These are phyloP conservation scores for Synergus laeviventris DNA, from an alignment of 2,888 invertebrate species.

Conservation along the genomic window DNA sequence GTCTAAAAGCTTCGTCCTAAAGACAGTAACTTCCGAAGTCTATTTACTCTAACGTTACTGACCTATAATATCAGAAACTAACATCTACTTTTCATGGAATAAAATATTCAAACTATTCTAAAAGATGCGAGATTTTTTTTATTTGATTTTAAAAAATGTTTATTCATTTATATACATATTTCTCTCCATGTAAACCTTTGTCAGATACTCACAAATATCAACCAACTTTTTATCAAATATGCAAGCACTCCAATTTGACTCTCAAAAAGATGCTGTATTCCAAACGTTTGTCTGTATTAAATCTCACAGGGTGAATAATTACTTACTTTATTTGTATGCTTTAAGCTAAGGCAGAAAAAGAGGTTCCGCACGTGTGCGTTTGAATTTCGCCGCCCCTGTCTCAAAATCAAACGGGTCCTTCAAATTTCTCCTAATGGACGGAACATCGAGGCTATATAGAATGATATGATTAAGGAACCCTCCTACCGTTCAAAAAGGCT, in stretches of 20 bases:
- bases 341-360: conserved; percentile 40
- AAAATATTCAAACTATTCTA: too few relatives aligned
- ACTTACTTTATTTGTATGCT: conserved; percentile 34
- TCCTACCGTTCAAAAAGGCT: conserved; percentile 44
- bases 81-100: neutral
- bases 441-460: conserved; percentile 41
- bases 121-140: too few relatives aligned
- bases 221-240: too few relatives aligned
- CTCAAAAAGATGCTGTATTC: neutral
- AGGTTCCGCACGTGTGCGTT: conserved; percentile 52
- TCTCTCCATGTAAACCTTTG: too few relatives aligned
- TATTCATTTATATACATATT: too few relatives aligned
- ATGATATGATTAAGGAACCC: conserved; percentile 55
- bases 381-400: conserved; percentile 44
- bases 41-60: conserved; percentile 21
- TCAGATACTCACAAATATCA: too few relatives aligned
- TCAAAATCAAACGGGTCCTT: conserved; percentile 54
- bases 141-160: too few relatives aligned
- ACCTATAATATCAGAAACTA: conserved; percentile 11
- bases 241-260: neutral
- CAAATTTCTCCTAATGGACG: conserved; percentile 54
- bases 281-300: conserved; percentile 1
- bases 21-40: neutral
- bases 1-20: neutral
- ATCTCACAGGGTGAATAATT: conserved; percentile 7